Percentiles rank a stretch among this genome's conserved stretches.
Conservation (phyloP, 2,113 vertebrate species). For the Hippocampus comes region DNA sequence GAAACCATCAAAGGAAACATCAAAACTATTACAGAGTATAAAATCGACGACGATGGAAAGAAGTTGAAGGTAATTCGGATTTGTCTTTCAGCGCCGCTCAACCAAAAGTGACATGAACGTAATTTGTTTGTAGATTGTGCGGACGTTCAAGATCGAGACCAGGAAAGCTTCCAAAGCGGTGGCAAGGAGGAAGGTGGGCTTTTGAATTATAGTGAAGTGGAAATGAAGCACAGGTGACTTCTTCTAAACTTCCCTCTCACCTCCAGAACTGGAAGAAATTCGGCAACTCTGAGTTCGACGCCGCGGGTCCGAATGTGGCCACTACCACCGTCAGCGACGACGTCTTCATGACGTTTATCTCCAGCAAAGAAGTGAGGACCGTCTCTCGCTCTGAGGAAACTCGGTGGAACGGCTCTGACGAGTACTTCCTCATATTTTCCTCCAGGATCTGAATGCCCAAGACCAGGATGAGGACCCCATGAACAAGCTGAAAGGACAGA, state of each 20-base stretch:
- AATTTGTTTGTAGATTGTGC: constrained; percentile 77
- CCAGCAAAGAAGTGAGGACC: constrained; percentile 87
- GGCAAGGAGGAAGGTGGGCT: constrained; percentile 85
- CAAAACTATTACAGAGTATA: constrained; percentile 91
- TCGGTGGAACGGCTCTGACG: background rate
- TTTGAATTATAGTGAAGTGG: background rate
- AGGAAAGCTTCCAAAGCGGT: constrained; percentile 95
- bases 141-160: constrained; percentile 92
- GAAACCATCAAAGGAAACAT: constrained; percentile 90
- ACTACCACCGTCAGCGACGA: constrained; percentile 96
- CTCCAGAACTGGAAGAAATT: constrained; percentile 96
- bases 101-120: background rate
- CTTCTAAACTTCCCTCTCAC: background rate
- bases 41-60: constrained; percentile 88
- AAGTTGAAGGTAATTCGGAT: constrained; percentile 81
- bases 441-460: constrained; percentile 86
- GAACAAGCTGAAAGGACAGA: constrained; percentile 96
- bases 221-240: rapidly evolving
- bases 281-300: constrained; percentile 89
- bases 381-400: background rate
- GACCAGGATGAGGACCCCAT: constrained; percentile 95
- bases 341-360: constrained; percentile 95
- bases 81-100: background rate
- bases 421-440: background rate
- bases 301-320: constrained; percentile 87